A percentile compares a stretch with the other conserved stretches of the same genome.
These are phyloP conservation scores for Ferrisia virgata DNA, from an alignment of 2,888 invertebrate species.

Conservation along the genomic window DNA sequence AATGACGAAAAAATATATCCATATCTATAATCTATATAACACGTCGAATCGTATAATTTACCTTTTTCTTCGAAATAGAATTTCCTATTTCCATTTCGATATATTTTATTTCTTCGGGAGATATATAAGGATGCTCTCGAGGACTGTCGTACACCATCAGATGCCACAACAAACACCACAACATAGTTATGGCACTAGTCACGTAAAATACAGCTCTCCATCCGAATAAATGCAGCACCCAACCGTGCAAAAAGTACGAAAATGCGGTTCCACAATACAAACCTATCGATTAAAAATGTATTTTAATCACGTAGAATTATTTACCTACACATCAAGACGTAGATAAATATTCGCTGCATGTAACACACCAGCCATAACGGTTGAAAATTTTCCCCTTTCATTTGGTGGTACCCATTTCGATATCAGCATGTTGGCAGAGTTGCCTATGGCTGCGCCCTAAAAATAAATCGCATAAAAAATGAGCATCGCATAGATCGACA, in stretches of 20 bases:
- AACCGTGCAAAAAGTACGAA: constrained; percentile 68
- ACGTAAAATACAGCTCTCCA: constrained; percentile 72
- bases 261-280: constrained; percentile 65
- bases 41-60: too few species aligned
- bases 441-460: constrained; percentile 58
- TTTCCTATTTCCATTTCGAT: constrained; percentile 60
- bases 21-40: neutral
- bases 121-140: constrained; percentile 63
- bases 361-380: constrained; percentile 59
- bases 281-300: constrained; percentile 53
- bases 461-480: neutral
- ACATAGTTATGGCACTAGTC: constrained; percentile 60
- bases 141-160: constrained; percentile 64
- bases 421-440: constrained; percentile 78
- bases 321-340: neutral
- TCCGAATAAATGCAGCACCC: constrained; percentile 62
- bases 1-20: neutral
- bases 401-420: constrained; percentile 78
- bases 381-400: constrained; percentile 69
- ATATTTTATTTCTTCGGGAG: constrained; percentile 58
- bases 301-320: neutral
- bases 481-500: too few species aligned
- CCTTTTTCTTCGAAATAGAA: constrained; percentile 53
- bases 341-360: neutral
- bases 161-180: constrained; percentile 67